Evolutionary conservation across 2,888 invertebrate genomes (phyloP).

Genomic region (Belgica antarctica): DNA sequence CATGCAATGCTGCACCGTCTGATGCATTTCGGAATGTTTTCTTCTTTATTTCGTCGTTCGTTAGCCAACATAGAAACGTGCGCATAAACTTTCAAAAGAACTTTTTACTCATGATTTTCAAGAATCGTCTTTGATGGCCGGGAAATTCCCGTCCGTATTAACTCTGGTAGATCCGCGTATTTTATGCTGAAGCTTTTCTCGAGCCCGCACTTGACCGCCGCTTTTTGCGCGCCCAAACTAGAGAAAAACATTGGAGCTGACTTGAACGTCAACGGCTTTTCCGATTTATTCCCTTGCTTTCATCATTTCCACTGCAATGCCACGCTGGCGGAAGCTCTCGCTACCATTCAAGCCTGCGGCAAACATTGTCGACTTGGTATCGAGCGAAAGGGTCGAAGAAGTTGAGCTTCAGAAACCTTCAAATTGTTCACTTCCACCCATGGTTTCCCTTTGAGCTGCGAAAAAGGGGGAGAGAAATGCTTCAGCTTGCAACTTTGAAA

Average conservation of each 20-base stretch:
- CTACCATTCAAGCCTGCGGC: not conserved
- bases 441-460: too few species aligned
- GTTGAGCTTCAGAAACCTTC: not conserved
- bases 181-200: slow-evolving; percentile 27
- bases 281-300: slow-evolving; percentile 11
- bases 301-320: slow-evolving; percentile 17
- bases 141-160: not conserved
- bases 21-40: too few species aligned
- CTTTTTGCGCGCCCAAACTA: slow-evolving; percentile 5
- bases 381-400: slow-evolving; percentile 21
- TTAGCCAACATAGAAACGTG: not conserved
- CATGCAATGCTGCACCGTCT: too few species aligned
- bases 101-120: slow-evolving; percentile 32
- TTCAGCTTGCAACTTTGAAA: too few species aligned
- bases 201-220: not conserved
- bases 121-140: slow-evolving; percentile 19
- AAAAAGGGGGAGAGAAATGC: too few species aligned
- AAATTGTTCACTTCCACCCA: slow-evolving; percentile 12
- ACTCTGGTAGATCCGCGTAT: not conserved
- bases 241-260: not conserved
- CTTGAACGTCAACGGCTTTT: not conserved
- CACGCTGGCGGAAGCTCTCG: not conserved
- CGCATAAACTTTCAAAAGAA: slow-evolving; percentile 28
- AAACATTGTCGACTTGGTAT: slow-evolving; percentile 15
- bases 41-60: not conserved